Conservation (phyloP, 2,888 invertebrate species). For the Dasysyrphus tricinctus region DNA sequence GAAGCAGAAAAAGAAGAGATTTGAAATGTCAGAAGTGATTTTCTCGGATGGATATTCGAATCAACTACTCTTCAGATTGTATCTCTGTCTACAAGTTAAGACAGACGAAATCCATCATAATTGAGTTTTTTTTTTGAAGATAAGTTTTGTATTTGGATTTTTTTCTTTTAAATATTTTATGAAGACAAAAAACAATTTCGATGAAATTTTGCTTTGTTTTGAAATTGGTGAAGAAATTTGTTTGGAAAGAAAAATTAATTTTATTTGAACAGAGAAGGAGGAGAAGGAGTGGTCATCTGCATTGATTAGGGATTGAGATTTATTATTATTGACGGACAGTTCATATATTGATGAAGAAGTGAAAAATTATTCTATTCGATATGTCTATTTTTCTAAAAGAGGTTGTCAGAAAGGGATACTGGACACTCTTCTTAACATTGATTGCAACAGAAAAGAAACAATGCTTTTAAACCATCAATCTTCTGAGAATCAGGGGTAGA, state of each 20-base stretch:
- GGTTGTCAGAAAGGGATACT: not conserved
- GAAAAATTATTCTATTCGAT: conserved; percentile 26
- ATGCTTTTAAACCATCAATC: not conserved
- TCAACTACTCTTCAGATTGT: conserved; percentile 62
- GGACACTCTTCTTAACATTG: too few species aligned
- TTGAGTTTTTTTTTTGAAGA: conserved; percentile 42
- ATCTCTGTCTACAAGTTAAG: conserved; percentile 45
- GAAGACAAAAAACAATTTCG: conserved; percentile 34
- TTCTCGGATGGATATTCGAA: conserved; percentile 66
- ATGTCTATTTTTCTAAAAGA: conserved; percentile 21
- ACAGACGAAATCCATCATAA: conserved; percentile 73
- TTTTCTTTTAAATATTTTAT: conserved; percentile 59
- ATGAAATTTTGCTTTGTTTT: conserved; percentile 55
- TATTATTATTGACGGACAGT: conserved; percentile 2
- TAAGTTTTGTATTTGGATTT: conserved; percentile 30
- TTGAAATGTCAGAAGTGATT: conserved; percentile 74
- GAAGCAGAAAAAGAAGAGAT: conserved; percentile 47
- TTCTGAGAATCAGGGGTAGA: not conserved
- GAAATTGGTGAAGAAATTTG: not conserved
- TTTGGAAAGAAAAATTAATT: conserved; percentile 24
- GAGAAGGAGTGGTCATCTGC: not conserved
- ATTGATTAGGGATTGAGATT: conserved; percentile 8
- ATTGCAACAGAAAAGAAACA: not conserved
- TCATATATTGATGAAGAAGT: conserved; percentile 5
- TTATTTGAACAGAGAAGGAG: not conserved